phyloP scores from a whole-genome alignment of 2,113 vertebrate genomes.

The Todiramphus saurophagus region DNA sequence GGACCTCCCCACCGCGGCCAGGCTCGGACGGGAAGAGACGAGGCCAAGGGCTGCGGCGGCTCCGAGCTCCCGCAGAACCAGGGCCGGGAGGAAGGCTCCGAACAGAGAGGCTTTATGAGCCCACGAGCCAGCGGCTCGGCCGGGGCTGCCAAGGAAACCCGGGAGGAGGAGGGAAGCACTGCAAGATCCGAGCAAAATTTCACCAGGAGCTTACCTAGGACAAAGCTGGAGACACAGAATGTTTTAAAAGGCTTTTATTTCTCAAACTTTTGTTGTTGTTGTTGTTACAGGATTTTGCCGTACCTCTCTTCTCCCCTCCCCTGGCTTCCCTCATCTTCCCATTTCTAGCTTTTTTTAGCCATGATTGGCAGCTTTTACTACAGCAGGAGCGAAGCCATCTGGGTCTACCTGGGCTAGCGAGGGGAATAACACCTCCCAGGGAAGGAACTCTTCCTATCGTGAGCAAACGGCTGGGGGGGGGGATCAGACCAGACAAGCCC shows the following conservation, averaged over 20 bases:
- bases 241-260: constrained; percentile 42
- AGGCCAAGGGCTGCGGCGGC: neutral
- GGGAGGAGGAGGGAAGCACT: constrained; percentile 40
- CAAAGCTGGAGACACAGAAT: constrained; percentile 24
- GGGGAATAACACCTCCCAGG: neutral
- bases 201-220: constrained; percentile 30
- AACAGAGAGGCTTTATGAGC: constrained; percentile 24
- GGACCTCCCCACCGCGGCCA: neutral
- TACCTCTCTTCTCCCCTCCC: neutral
- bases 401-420: neutral
- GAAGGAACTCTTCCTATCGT: neutral
- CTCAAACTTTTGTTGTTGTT: constrained; percentile 15
- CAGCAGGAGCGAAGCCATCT: neutral
- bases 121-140: neutral
- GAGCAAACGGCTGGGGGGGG: neutral
- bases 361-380: constrained; percentile 48
- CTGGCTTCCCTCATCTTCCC: neutral
- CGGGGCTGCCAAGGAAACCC: constrained; percentile 63
- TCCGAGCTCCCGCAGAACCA: neutral
- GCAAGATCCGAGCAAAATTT: constrained; percentile 35
- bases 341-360: neutral
- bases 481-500: neutral
- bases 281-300: neutral
- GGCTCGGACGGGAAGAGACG: neutral
- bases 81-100: neutral